A percentile compares a stretch with the other conserved stretches of the same genome.
Conservation (phyloP, 92 coral and sea anemone genomes). For the Actinernus sp. region DNA sequence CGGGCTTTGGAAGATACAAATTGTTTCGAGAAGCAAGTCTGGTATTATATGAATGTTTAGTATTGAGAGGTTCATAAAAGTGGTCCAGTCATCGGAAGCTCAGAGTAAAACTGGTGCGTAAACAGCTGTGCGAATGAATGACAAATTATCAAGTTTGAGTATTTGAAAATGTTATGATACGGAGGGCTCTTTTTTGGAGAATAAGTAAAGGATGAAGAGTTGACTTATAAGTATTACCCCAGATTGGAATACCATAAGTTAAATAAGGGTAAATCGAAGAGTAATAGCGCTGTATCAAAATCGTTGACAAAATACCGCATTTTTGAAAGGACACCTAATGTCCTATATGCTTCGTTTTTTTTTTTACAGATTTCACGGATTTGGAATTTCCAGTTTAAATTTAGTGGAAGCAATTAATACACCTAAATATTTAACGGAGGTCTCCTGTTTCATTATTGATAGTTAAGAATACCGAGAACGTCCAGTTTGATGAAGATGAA, state of each 20-base stretch:
- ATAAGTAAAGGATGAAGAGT: conserved; percentile 42
- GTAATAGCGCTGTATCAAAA: conserved; percentile 15
- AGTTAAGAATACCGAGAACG: too few relatives aligned
- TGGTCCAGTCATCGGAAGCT: too few relatives aligned
- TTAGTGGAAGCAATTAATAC: conserved; percentile 12
- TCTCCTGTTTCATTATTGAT: conserved; percentile 24
- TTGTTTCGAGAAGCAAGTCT: too few relatives aligned
- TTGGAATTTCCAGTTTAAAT: conserved; percentile 22
- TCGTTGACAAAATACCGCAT: conserved; percentile 3
- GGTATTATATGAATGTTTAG: too few relatives aligned
- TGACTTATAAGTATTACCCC: conserved; percentile 56
- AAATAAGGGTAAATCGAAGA: conserved; percentile 34
- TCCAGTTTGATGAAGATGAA: too few relatives aligned
- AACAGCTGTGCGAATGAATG: too few relatives aligned
- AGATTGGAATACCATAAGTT: conserved; percentile 26
- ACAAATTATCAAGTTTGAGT: too few relatives aligned
- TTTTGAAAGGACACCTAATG: conserved; percentile 19
- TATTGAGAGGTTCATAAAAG: too few relatives aligned
- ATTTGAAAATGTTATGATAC: conserved; percentile 29
- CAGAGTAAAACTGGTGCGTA: too few relatives aligned
- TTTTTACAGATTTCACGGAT: neutral
- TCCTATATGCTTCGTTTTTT: conserved; percentile 10
- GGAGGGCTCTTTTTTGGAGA: conserved; percentile 32
- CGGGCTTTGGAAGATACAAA: too few relatives aligned
- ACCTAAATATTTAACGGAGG: conserved; percentile 19